Evolutionary conservation across 2,888 invertebrate genomes (phyloP), one percentile per base, ranked within the genome.

Genomic region (Eupithecia centaureata): DNA sequence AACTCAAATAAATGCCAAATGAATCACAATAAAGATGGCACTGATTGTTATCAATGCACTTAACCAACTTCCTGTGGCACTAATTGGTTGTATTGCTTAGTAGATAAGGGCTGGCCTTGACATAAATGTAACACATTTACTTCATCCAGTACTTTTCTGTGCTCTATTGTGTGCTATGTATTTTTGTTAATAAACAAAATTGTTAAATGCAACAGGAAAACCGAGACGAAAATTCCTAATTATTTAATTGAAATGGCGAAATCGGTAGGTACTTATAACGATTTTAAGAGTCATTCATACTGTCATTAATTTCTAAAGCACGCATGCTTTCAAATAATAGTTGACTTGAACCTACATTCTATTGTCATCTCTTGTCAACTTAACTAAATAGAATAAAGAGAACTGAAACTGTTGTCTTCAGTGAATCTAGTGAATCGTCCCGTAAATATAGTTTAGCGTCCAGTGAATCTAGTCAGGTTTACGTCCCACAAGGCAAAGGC

Each of bases 31-130:
- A 25, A 60, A 62, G 32, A 51, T 52, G 38, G n/a, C 27, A 27
- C 47, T 77, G 72, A 32, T 72, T 59, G 67, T 81, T 81, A 81
- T 79, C 82, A 70, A 70, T 72, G 33, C 72, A 79, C 69, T 82
- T 81, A 75, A 82, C 79, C 80, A 76, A 75, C 77, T 80, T 82
- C 81, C 81, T 77, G 78, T 78, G 73, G 73, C 74, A 77, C 78
- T 78, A 78, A 80, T 81, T 77, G 69, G 64, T 38, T 67, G 72
- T 75, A 61, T 42, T 63, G 64, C 56, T 66, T 63, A 22, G 68
- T 35, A 76, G 79, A 79, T 79, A 80, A 80, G 59, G 61, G 30
- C 22, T 63, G 69, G 33, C 77, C 77, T 75, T 78, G 74, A 61
- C 74, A 70, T 57, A 67, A 66, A 68, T 58, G 32, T 32, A 8